These are phyloP conservation scores for Pasiphila rectangulata DNA, from an alignment of 2,888 invertebrate genomes.

Conservation along the genomic window DNA sequence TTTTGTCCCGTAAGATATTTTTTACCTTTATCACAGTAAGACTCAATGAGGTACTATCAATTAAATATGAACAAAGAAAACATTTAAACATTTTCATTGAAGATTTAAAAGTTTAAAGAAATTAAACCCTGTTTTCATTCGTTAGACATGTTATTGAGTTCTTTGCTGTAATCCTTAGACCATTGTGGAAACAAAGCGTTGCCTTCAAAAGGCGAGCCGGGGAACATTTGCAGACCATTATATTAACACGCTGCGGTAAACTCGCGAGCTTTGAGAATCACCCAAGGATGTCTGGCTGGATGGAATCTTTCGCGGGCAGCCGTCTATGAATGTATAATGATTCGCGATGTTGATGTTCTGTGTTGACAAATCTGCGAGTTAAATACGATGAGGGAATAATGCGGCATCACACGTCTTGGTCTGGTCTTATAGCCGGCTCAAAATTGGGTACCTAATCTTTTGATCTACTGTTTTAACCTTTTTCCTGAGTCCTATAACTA, in stretches of 20 bases:
- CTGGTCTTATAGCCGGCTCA: no score
- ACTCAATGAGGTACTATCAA: no score
- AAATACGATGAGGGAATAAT: neutral
- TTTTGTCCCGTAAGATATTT: no score
- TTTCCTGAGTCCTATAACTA: no score
- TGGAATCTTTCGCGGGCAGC: constrained; percentile 64
- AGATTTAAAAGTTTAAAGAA: neutral
- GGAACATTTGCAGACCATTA: constrained; percentile 63
- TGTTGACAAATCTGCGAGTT: constrained; percentile 12
- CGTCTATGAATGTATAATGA: constrained; percentile 77
- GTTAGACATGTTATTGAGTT: constrained; percentile 2
- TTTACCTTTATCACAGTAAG: no score
- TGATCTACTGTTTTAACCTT: no score
- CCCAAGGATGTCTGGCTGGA: constrained; percentile 53
- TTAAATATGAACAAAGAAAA: no score
- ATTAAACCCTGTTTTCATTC: neutral
- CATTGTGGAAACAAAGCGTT: constrained; percentile 30
- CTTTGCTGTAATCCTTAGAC: constrained; percentile 2
- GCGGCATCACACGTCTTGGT: neutral
- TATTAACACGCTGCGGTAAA: constrained; percentile 71
- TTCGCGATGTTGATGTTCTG: constrained; percentile 28
- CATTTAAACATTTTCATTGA: no score
- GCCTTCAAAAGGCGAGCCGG: constrained; percentile 36
- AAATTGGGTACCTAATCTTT: no score
- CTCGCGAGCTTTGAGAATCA: constrained; percentile 61